Evolutionary conservation across 2,797 vertebrate species (phyloP), one percentile per base, ranked within the genome.

Genomic region (Ctenopoma kingsleyae): DNA sequence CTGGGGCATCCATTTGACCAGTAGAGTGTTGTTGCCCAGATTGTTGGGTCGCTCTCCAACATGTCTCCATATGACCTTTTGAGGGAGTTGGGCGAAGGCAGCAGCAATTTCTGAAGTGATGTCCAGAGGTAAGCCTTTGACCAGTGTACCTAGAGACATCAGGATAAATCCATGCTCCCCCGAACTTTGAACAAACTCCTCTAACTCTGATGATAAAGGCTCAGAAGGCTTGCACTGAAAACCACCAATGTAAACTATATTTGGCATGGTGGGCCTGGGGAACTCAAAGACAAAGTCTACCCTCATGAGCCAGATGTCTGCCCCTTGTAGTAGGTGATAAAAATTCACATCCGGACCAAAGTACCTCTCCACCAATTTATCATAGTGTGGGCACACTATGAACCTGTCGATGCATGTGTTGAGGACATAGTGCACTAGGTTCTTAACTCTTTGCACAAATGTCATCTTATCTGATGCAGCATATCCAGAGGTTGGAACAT

Each of bases 281-380:
- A 93, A 95, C 54, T 95, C 94, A 46, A 95, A 94, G 23, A 94
- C 87, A 70, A 95, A 95, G 71, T 95, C 93, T 5, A 92, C 85
- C 54, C 94, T 91, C 87, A 95, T 94, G 7, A 95, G 90, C 91
- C 94, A 95, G 19, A 95, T 74, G 68, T 95, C 94, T 0, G 78
- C 85, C 1, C 71, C 87, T 73, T 92, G 93, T 3, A 93, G 71
- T 36, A 95, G 87, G 5, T 93, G 84, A 59, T 90, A 91, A 53
- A 94, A 92, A 17, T 72, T 89, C 0, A 87, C 84, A n/a, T 91
- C 84, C 4, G 89, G 77, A 23, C 90, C 90, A 65, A 94, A 91
- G 80, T 94, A 93, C 41, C 51, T 81, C 1, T 87, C 54, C 8
- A 85, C 83, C 0, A 94, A 40, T 55, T 0, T 64, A 1, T 92